Conservation (phyloP, 2,113 vertebrate genomes). For the Struthidea cinerea region DNA sequence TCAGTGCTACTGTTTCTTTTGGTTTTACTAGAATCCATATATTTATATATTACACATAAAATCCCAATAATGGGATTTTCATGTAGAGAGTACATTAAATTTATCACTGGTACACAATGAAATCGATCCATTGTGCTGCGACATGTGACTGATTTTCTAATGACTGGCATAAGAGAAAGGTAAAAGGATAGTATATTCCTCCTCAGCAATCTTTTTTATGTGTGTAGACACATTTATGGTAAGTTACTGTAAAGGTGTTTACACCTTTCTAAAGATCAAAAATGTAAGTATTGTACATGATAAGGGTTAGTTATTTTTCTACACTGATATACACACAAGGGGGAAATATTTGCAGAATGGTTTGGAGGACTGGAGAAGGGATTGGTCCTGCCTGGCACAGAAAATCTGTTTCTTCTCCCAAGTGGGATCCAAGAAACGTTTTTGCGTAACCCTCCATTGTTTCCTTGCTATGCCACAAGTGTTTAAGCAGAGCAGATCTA, state of each 20-base stretch:
- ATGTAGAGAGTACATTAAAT: not conserved
- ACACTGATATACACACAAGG: fast-evolving
- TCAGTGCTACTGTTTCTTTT: not conserved
- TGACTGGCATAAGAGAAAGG: not conserved
- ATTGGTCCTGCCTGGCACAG: not conserved
- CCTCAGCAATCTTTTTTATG: not conserved
- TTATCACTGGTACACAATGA: not conserved
- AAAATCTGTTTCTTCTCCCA: not conserved
- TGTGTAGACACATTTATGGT: not conserved
- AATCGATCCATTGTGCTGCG: not conserved
- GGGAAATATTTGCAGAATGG: not conserved
- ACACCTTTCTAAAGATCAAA: not conserved
- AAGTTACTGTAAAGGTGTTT: not conserved
- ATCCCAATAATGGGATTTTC: not conserved
- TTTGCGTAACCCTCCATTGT: not conserved
- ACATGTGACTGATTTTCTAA: not conserved
- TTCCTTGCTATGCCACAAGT: not conserved
- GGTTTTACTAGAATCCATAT: not conserved
- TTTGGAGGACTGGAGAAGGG: not conserved
- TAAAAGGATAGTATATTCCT: not conserved
- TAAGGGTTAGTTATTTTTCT: not conserved
- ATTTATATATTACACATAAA: not conserved
- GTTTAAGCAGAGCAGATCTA: not conserved
- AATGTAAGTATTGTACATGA: not conserved
- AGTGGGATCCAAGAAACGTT: not conserved